A percentile compares a stretch with the other conserved stretches of the same genome.
These are phyloP conservation scores for Epicampocera succincta DNA, from an alignment of 2,888 invertebrate species.

Conservation along the genomic window DNA sequence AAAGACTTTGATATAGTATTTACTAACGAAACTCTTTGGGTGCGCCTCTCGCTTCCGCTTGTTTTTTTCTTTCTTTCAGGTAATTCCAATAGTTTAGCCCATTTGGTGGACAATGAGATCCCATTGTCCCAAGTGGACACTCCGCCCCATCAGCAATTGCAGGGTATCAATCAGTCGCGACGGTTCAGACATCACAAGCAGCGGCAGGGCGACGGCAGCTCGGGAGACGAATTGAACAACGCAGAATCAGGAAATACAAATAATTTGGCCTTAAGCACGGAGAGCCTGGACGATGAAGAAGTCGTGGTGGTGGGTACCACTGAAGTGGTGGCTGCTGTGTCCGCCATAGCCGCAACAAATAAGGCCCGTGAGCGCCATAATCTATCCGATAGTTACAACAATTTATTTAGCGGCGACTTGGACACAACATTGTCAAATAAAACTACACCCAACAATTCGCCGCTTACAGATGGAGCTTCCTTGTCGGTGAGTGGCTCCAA, in stretches of 20 bases:
- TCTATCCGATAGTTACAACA: constrained; percentile 81
- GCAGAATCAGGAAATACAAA: constrained; percentile 54
- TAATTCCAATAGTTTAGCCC: constrained; percentile 86
- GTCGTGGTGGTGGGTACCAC: constrained; percentile 78
- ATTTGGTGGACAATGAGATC: constrained; percentile 85
- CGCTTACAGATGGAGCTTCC: constrained; percentile 54
- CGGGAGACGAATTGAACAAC: constrained; percentile 70
- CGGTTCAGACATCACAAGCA: constrained; percentile 79
- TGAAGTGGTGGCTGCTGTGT: constrained; percentile 80
- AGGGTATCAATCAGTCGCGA: constrained; percentile 65
- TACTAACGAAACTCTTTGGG: constrained; percentile 37
- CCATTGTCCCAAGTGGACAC: constrained; percentile 83
- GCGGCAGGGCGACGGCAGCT: constrained; percentile 68
- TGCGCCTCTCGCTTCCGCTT: constrained; percentile 23
- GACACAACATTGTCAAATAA: constrained; percentile 64
- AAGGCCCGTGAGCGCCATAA: constrained; percentile 79
- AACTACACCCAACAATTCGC: constrained; percentile 50
- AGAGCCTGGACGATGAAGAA: constrained; percentile 72
- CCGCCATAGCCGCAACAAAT: constrained; percentile 78
- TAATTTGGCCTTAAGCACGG: constrained; percentile 45
- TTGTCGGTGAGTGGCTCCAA: constrained; percentile 69
- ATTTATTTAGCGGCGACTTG: constrained; percentile 80
- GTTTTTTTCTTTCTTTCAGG: constrained; percentile 80
- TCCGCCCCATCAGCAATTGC: constrained; percentile 71
- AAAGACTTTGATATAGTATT: not conserved